These are phyloP conservation scores for Danaus plexippus DNA, from an alignment of 1,140 invertebrate genomes.

Conservation along the genomic window DNA sequence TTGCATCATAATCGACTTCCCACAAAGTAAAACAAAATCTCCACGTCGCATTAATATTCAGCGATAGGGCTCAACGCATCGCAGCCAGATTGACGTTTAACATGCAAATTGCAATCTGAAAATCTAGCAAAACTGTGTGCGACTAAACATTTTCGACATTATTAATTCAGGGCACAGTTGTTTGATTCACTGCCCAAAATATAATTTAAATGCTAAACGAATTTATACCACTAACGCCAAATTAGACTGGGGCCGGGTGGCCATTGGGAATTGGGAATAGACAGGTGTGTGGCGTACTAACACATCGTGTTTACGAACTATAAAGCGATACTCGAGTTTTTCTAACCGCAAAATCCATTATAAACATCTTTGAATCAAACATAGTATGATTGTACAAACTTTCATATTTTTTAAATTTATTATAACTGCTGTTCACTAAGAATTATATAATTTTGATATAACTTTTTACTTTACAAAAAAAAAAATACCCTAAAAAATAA, in stretches of 20 bases:
- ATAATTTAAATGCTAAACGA: constrained; percentile 69
- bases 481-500: too few species aligned
- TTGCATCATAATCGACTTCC: constrained; percentile 69
- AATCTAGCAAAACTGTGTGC: constrained; percentile 64
- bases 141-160: constrained; percentile 64
- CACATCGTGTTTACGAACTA: constrained; percentile 5
- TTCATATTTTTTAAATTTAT: too few species aligned
- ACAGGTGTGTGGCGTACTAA: constrained; percentile 35
- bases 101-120: constrained; percentile 70
- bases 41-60: constrained; percentile 65
- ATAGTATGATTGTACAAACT: too few species aligned
- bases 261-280: constrained; percentile 48
- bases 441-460: too few species aligned
- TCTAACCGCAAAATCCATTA: too few species aligned
- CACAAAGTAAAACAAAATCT: constrained; percentile 70
- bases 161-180: constrained; percentile 63
- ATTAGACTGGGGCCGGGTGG: constrained; percentile 41
- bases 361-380: too few species aligned
- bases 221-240: constrained; percentile 58
- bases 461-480: too few species aligned
- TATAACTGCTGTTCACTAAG: too few species aligned
- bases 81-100: constrained; percentile 64
- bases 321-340: too few species aligned
- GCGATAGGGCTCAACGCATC: constrained; percentile 62
- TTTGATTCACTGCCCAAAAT: constrained; percentile 57